Evolutionary conservation across 1,140 invertebrate genomes (phyloP).

Genomic region (Zaprionus camerounensis): DNA sequence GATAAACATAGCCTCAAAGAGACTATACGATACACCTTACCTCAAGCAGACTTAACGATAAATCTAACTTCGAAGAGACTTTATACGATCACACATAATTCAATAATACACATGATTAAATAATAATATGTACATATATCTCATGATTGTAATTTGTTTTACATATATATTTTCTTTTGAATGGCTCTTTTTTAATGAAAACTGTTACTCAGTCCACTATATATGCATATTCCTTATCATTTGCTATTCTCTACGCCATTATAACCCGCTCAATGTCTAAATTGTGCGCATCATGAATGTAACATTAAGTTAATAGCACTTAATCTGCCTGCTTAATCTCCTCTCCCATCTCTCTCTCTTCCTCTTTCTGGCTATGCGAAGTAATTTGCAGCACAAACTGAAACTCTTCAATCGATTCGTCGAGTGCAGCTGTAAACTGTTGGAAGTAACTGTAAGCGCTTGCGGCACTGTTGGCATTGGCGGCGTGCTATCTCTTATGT

Average conservation of each 20-base stretch:
- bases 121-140: too few relatives aligned
- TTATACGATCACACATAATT: too few relatives aligned
- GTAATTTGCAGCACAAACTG: conserved; percentile 29
- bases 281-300: conserved; percentile 16
- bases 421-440: conserved; percentile 48
- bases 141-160: too few relatives aligned
- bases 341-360: neutral
- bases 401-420: conserved; percentile 45
- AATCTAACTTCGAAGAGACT: too few relatives aligned
- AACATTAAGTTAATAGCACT: conserved; percentile 18
- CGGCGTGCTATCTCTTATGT: conserved; percentile 28
- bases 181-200: neutral
- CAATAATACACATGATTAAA: too few relatives aligned
- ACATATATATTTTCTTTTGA: neutral
- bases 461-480: neutral
- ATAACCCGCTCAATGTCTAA: conserved; percentile 8
- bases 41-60: too few relatives aligned
- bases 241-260: neutral
- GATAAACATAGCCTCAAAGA: too few relatives aligned
- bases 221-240: neutral
- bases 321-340: conserved; percentile 5
- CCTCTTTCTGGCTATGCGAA: neutral
- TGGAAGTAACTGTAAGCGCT: conserved; percentile 59
- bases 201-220: neutral
- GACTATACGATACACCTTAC: too few relatives aligned